Evolutionary conservation across 2,888 invertebrate genomes (phyloP).

Genomic region (Apotomis capreana): DNA sequence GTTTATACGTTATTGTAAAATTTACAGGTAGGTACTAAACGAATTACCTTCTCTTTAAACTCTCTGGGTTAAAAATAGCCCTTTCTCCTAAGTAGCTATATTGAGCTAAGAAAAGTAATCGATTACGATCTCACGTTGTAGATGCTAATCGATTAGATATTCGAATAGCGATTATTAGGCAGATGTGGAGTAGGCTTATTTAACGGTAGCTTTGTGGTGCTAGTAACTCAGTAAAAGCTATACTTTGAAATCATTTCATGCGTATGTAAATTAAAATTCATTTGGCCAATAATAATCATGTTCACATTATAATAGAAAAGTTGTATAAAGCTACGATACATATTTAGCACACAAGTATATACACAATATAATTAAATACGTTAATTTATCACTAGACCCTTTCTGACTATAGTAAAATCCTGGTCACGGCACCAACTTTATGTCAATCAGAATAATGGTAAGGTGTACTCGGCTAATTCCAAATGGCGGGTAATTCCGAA

Average conservation of each 20-base stretch:
- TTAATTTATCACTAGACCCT: too few species aligned
- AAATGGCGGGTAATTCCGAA: too few species aligned
- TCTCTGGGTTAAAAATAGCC: slow-evolving; percentile 13
- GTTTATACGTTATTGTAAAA: too few species aligned
- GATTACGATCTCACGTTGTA: slow-evolving; percentile 31
- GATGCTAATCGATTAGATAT: slow-evolving; percentile 41
- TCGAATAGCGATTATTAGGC: slow-evolving; percentile 34
- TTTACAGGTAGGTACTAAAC: too few species aligned
- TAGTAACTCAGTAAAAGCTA: slow-evolving; percentile 6
- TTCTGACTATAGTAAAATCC: too few species aligned
- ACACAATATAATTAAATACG: too few species aligned
- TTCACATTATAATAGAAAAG: too few species aligned
- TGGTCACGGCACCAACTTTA: too few species aligned
- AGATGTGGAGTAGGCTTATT: slow-evolving; percentile 37
- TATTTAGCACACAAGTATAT: too few species aligned
- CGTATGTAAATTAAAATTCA: not conserved
- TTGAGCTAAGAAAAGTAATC: slow-evolving; percentile 15
- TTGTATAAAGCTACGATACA: too few species aligned
- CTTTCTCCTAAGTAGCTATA: slow-evolving; percentile 24
- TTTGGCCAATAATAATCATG: not conserved
- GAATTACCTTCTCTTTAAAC: not conserved
- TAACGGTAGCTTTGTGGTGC: slow-evolving; percentile 40
- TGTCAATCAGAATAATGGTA: too few species aligned
- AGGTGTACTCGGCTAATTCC: too few species aligned
- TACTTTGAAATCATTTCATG: not conserved